Evolutionary conservation across 2,888 invertebrate species (phyloP), one percentile per base, ranked within the genome.

Genomic region (Sphaeridia pumilis): DNA sequence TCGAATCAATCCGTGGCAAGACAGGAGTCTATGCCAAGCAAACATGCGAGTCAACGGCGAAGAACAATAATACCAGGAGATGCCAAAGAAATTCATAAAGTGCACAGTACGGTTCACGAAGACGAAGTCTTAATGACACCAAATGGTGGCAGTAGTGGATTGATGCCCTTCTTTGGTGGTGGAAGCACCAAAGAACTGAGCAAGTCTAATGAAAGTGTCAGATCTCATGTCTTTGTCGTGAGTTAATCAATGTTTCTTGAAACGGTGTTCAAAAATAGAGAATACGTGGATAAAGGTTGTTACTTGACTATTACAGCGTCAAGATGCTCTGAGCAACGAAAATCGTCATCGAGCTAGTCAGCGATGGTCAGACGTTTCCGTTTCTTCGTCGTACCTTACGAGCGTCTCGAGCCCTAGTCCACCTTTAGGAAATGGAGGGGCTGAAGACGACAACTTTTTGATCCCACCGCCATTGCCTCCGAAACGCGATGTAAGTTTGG

Each of bases 401-500:
- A 49, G 52, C 12, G 49, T 58, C 4, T 58, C 56, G 20, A 46
- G 57, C 2, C 48, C 56, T 31, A 58, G 55, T 42, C 38, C 60
- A 24, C 57, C 34, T 27, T 63, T 60, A 2, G 49, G 57, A 10
- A 54, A 54, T 34, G 54, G 44, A 26, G 51, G 28, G 12, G 57
- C 52, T 25, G 50, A 14, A 17, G 57, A 49, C 7, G 57, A 57
- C 10, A 43, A 48, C 21, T 57, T 49, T 26, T 55, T 54, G 26
- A 45, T 35, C 2, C 57, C 58, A n/a, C 62, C 62, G 17, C 60
- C 60, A 10, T 56, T 60, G 20, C 62, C 62, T 21, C 60, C 60
- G 2, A 60, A 62, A 45, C 52, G 47, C 26, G 45, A 21, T 25
- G 34, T 31, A 21, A 34, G 4, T 34, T n/a, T n/a, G n/a, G n/a